Conservation (phyloP, 92 coral and sea anemone genomes). For the Palythoa caribaeorum region DNA sequence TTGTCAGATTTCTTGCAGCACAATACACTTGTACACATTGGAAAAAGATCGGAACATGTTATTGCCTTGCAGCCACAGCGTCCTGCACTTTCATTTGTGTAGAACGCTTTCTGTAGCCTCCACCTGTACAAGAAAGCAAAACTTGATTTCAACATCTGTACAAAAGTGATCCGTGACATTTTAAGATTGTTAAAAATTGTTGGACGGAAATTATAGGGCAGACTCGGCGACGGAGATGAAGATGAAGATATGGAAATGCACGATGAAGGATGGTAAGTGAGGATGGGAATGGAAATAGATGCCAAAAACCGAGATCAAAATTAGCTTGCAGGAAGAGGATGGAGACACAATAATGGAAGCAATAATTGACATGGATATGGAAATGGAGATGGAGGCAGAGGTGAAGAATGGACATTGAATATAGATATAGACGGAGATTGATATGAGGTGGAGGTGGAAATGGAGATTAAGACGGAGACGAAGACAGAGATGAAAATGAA, state of each 20-base stretch:
- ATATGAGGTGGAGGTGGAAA: neutral
- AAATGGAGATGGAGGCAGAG: too few species aligned
- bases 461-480: neutral
- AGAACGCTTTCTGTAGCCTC: conserved; percentile 27
- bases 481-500: neutral
- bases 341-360: too few species aligned
- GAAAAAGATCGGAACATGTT: conserved; percentile 18
- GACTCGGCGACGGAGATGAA: too few species aligned
- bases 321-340: too few species aligned
- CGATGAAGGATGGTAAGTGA: too few species aligned
- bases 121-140: neutral
- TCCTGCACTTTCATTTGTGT: conserved; percentile 23
- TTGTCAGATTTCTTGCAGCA: conserved; percentile 4
- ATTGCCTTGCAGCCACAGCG: conserved; percentile 24
- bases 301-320: too few species aligned
- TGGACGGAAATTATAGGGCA: neutral
- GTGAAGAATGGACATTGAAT: neutral
- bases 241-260: too few species aligned
- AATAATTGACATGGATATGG: too few species aligned
- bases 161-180: neutral
- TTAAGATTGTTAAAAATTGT: neutral
- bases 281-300: too few species aligned
- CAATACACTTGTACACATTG: neutral
- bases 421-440: neutral
- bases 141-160: neutral